Conservation (phyloP, 2,888 invertebrate species). For the Sphecodes monilicornis region DNA sequence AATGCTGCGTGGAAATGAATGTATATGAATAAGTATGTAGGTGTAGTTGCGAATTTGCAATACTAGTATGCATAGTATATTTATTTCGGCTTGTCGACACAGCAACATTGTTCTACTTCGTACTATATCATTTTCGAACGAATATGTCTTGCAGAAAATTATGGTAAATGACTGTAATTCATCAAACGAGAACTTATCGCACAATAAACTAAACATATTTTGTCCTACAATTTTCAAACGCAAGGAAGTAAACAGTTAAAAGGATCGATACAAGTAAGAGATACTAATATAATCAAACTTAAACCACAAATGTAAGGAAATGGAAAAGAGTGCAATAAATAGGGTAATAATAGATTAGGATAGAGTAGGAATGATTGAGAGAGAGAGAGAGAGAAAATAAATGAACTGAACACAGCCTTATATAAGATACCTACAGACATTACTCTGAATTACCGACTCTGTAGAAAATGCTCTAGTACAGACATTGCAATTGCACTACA, state of each 20-base stretch:
- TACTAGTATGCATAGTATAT: not conserved
- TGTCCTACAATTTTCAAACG: not conserved
- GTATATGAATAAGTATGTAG: not conserved
- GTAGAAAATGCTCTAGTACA: no score
- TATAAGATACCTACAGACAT: no score
- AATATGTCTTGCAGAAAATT: not conserved
- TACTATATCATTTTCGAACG: not conserved
- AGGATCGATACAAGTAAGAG: not conserved
- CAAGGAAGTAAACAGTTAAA: not conserved
- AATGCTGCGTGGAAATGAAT: not conserved
- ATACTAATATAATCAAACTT: no score
- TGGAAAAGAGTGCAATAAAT: no score
- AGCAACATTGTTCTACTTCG: not conserved
- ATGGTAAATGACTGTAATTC: not conserved
- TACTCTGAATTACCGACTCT: no score
- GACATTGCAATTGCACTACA: no score
- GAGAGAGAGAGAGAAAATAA: no score
- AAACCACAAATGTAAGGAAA: no score
- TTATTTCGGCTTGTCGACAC: not conserved
- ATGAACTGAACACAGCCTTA: no score
- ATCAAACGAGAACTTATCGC: not conserved
- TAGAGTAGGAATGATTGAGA: no score
- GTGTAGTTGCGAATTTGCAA: not conserved
- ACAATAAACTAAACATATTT: not conserved
- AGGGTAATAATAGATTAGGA: no score